These are phyloP conservation scores for Rhamphomyia laevipes DNA, from an alignment of 2,888 invertebrate species.

Conservation along the genomic window DNA sequence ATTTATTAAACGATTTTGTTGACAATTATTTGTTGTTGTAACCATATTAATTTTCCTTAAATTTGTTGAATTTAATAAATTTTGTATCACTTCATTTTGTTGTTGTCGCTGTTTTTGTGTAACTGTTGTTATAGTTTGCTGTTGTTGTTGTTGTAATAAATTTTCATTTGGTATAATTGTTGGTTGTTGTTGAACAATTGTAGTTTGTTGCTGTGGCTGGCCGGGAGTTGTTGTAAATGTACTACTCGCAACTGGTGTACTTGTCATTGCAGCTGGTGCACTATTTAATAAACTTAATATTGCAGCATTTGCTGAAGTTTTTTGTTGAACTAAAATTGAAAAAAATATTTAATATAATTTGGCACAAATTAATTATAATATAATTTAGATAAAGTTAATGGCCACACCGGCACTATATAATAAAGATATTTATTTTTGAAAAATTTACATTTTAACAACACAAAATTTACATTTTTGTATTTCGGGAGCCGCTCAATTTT, in stretches of 20 bases:
- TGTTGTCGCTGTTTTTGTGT: conserved; percentile 19
- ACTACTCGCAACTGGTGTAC: conserved; percentile 42
- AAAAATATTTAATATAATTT: too few relatives aligned
- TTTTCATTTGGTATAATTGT: conserved; percentile 14
- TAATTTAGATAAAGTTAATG: too few relatives aligned
- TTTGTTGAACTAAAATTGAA: conserved; percentile 11
- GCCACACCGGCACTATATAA: too few relatives aligned
- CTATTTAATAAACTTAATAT: conserved; percentile 68
- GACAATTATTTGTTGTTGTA: conserved; percentile 7
- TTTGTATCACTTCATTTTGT: conserved; percentile 32
- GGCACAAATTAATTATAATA: too few relatives aligned
- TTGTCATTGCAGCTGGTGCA: conserved; percentile 62
- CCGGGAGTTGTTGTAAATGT: conserved; percentile 28
- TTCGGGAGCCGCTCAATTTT: too few relatives aligned
- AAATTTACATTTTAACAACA: too few relatives aligned
- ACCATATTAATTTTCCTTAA: conserved; percentile 32
- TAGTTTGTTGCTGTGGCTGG: conserved; percentile 18
- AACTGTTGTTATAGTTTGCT: conserved; percentile 11
- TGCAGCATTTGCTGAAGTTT: conserved; percentile 45
- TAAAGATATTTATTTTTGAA: too few relatives aligned
- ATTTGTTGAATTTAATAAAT: conserved; percentile 30
- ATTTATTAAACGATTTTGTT: conserved; percentile 14
- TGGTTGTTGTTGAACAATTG: conserved; percentile 17
- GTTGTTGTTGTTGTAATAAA: conserved; percentile 17
- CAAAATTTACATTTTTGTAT: too few relatives aligned